Evolutionary conservation across 2,797 vertebrate species (phyloP), one percentile per base, ranked within the genome.

Genomic region (Balearica regulorum): DNA sequence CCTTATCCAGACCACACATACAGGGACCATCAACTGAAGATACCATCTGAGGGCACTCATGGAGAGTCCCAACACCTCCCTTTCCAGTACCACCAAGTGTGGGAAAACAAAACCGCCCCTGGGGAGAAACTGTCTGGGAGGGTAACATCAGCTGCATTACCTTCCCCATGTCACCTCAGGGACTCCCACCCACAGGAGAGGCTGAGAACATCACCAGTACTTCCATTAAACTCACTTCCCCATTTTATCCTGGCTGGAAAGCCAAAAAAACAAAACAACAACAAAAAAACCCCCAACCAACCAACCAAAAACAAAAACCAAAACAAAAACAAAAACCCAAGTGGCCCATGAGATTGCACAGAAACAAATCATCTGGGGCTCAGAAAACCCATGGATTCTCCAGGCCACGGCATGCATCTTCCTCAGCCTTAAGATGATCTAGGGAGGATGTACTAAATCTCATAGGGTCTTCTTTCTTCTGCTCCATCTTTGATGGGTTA

Each of bases 401-500:
- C 33, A 64, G 16, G 35, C 9, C 28, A 78, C 0, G 0, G 26
- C 24, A 72, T 13, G 29, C 14, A 73, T 39, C 35, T 76, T 79
- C 69, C 29, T 80, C 68, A 77, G 39, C 33, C 31, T 89, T 77
- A 44, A 41, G 29, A 41, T 0, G 0, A 29, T 44, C 28, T 44
- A 68, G 10, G 21, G 6, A 95, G 21, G 31, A 78, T 18, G 43
- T 8, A 62, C 29, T 71, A 68, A 87, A 41, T 61, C 65, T 72
- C 80, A 62, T 7, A 35, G 25, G 14, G 8, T 75, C 39, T 54
- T 57, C 28, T 25, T 60, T 83, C 55, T 77, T 48, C 43, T 55
- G 8, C 29, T 94, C 39, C 31, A 16, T 48, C 93, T 62, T 75
- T 91, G 26, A 44, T 57, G 41, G 37, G n/a, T 89, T 91, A 76